These are phyloP conservation scores for Palythoa grandis DNA, from an alignment of 92 coral and sea anemone species.

Conservation along the genomic window DNA sequence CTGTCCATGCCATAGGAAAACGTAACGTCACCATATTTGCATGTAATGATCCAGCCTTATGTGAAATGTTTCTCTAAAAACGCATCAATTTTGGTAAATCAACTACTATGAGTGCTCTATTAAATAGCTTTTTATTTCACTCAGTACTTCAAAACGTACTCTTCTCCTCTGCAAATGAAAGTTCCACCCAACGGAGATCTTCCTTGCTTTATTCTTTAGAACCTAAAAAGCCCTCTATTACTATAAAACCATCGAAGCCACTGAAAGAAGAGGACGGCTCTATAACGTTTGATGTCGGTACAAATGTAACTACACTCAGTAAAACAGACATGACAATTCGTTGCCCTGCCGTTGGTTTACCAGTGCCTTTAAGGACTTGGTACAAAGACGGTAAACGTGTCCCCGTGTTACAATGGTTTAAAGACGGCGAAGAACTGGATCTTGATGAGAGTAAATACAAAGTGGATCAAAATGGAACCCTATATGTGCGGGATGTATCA, in stretches of 20 bases:
- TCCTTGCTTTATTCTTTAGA: neutral
- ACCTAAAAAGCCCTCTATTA: neutral
- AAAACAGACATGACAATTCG: slow-evolving; percentile 68
- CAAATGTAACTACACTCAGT: slow-evolving; percentile 39
- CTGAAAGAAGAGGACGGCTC: neutral
- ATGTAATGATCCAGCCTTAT: too few species aligned
- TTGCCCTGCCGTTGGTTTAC: slow-evolving; percentile 78
- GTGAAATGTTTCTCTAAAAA: too few species aligned
- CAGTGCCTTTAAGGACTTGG: slow-evolving; percentile 76
- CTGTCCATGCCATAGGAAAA: too few species aligned
- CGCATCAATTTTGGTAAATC: too few species aligned
- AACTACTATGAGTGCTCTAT: too few species aligned
- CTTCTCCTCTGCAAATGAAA: too few species aligned
- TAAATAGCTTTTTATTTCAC: too few species aligned
- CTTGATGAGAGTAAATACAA: slow-evolving; percentile 15
- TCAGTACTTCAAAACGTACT: too few species aligned
- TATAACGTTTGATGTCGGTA: neutral
- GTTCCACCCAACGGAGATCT: too few species aligned
- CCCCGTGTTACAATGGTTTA: slow-evolving; percentile 31
- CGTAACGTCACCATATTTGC: too few species aligned
- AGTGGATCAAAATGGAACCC: slow-evolving; percentile 30
- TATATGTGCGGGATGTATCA: slow-evolving; percentile 26
- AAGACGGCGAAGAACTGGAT: slow-evolving; percentile 15
- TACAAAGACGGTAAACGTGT: slow-evolving; percentile 58
- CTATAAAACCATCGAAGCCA: neutral